Evolutionary conservation across 2,113 vertebrate genomes (phyloP).

Genomic region (Thomomys bottae): DNA sequence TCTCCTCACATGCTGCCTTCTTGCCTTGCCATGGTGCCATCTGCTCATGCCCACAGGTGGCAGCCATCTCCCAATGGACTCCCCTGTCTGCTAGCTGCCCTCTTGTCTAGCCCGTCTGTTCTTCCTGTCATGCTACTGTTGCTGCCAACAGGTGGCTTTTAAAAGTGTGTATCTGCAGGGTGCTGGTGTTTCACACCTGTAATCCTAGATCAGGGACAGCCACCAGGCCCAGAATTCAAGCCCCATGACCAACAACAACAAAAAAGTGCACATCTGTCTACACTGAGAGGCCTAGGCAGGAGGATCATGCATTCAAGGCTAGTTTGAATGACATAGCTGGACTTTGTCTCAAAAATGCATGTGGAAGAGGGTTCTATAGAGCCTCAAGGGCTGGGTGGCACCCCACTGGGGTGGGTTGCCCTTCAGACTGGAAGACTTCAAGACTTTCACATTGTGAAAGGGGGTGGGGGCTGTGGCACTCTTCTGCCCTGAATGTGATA

Average conservation of each 20-base stretch:
- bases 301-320: neutral
- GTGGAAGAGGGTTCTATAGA: too few species aligned
- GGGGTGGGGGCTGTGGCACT: neutral
- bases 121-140: too few species aligned
- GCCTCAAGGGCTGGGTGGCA: too few species aligned
- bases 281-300: neutral
- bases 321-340: neutral
- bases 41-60: neutral
- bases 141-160: too few species aligned
- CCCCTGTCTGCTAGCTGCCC: neutral
- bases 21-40: neutral
- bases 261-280: neutral
- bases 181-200: too few species aligned
- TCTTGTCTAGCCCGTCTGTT: neutral
- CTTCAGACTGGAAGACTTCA: neutral
- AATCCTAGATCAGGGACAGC: too few species aligned
- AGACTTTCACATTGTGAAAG: neutral
- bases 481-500: fast-evolving
- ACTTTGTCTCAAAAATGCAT: neutral
- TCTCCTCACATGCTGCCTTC: neutral
- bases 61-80: neutral
- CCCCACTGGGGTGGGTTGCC: neutral
- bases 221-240: too few species aligned
- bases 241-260: too few species aligned
- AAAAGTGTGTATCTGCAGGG: too few species aligned